phyloP scores from a whole-genome alignment of 2,888 invertebrate species.

The Acleris laterana region DNA sequence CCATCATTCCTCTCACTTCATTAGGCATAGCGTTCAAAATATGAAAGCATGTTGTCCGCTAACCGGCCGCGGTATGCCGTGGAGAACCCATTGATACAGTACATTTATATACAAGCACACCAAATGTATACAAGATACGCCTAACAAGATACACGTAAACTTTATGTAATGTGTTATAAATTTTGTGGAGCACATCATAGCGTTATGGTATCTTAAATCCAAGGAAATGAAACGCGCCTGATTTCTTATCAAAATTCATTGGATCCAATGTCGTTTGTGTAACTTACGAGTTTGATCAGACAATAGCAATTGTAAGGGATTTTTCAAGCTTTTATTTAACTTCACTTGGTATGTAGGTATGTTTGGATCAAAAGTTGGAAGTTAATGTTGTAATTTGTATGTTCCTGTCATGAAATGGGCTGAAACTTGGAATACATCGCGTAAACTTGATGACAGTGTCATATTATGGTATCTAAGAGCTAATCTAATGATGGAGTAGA shows the following conservation, averaged over 20 bases:
- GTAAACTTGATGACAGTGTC: no score
- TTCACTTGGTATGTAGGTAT: no score
- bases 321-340: constrained; percentile 2
- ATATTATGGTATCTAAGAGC: no score
- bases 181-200: constrained; percentile 45
- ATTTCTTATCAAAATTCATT: constrained; percentile 55
- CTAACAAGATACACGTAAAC: constrained; percentile 25
- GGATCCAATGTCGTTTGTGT: constrained; percentile 50
- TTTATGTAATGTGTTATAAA: constrained; percentile 44
- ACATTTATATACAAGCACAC: constrained; percentile 14
- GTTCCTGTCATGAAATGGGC: no score
- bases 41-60: constrained; percentile 63
- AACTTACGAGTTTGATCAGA: constrained; percentile 43
- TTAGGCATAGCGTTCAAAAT: constrained; percentile 69
- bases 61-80: constrained; percentile 46
- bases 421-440: no score
- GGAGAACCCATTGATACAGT: constrained; percentile 39
- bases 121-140: background rate
- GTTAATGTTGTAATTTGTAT: no score
- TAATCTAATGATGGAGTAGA: no score
- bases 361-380: no score
- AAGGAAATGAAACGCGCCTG: constrained; percentile 41
- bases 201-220: constrained; percentile 44
- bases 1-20: constrained; percentile 80
- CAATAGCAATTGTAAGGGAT: constrained; percentile 14